phyloP scores from a whole-genome alignment of 2,888 invertebrate genomes.

The Digitonthophagus gazella region DNA sequence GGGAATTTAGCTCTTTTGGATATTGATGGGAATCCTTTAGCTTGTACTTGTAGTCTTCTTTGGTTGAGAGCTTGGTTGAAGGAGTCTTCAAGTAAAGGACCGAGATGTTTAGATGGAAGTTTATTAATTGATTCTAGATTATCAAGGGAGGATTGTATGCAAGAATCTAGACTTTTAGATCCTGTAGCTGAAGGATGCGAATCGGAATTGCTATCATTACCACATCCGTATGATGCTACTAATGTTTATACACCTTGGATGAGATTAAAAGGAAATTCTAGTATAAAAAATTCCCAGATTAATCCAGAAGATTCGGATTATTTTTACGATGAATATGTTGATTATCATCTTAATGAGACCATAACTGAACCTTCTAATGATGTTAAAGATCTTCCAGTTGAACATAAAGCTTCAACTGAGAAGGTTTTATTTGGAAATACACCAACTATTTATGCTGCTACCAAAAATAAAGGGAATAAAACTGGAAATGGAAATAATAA shows the following conservation, averaged over 20 bases:
- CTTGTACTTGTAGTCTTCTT: slow-evolving; percentile 76
- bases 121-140: slow-evolving; percentile 71
- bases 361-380: slow-evolving; percentile 22
- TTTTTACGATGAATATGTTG: slow-evolving; percentile 79
- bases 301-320: slow-evolving; percentile 77
- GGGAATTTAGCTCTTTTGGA: slow-evolving; percentile 81
- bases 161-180: slow-evolving; percentile 51
- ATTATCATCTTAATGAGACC: slow-evolving; percentile 56
- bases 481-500: slow-evolving; percentile 27
- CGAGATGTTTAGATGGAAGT: slow-evolving; percentile 76
- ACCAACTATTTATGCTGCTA: slow-evolving; percentile 60
- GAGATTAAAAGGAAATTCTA: slow-evolving; percentile 55
- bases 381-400: slow-evolving; percentile 10
- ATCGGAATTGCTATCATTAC: slow-evolving; percentile 56
- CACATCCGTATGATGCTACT: slow-evolving; percentile 54
- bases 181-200: slow-evolving; percentile 68
- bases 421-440: slow-evolving; percentile 56
- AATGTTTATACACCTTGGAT: slow-evolving; percentile 60
- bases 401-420: slow-evolving; percentile 22
- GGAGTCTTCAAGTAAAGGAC: slow-evolving; percentile 72
- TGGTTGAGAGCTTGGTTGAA: slow-evolving; percentile 84
- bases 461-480: slow-evolving; percentile 39
- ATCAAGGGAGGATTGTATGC: slow-evolving; percentile 65
- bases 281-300: slow-evolving; percentile 52
- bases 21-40: slow-evolving; percentile 82